Conservation (phyloP, 2,888 invertebrate genomes). For the Nineta flava region DNA sequence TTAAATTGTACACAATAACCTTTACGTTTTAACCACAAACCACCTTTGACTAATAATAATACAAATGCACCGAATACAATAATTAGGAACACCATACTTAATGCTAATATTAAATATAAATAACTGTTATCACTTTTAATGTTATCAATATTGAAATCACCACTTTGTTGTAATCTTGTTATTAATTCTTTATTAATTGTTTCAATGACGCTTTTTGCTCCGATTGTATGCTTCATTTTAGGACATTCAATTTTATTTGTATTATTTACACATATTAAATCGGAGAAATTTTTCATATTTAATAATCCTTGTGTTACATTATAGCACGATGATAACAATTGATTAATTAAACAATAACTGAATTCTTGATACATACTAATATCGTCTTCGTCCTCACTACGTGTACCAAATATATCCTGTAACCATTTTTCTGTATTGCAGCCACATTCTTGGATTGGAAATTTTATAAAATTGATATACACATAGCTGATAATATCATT, state of each 20-base stretch:
- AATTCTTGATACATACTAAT: conserved; percentile 32
- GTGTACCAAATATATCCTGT: conserved; percentile 27
- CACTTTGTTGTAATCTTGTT: conserved; percentile 12
- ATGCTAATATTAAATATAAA: conserved; percentile 22
- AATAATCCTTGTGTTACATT: conserved; percentile 46
- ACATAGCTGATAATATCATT: conserved; percentile 24
- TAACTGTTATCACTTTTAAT: conserved; percentile 14
- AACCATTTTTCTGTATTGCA: conserved; percentile 46
- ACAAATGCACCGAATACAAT: conserved; percentile 34
- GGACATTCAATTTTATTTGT: conserved; percentile 12
- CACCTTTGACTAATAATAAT: conserved; percentile 35
- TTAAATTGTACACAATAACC: conserved; percentile 36
- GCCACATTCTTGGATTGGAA: conserved; percentile 43
- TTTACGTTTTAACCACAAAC: conserved; percentile 39
- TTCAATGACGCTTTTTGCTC: conserved; percentile 20
- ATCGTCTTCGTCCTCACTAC: conserved; percentile 20
- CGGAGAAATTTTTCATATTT: conserved; percentile 42
- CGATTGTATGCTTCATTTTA: neutral
- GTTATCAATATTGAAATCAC: conserved; percentile 2
- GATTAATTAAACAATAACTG: conserved; percentile 44
- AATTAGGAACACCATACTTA: conserved; percentile 35
- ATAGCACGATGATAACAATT: conserved; percentile 44
- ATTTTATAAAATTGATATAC: conserved; percentile 38
- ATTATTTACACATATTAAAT: conserved; percentile 38
- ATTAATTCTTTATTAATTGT: conserved; percentile 20